phyloP scores from a whole-genome alignment of 2,888 invertebrate genomes.

The Noctua janthina region DNA sequence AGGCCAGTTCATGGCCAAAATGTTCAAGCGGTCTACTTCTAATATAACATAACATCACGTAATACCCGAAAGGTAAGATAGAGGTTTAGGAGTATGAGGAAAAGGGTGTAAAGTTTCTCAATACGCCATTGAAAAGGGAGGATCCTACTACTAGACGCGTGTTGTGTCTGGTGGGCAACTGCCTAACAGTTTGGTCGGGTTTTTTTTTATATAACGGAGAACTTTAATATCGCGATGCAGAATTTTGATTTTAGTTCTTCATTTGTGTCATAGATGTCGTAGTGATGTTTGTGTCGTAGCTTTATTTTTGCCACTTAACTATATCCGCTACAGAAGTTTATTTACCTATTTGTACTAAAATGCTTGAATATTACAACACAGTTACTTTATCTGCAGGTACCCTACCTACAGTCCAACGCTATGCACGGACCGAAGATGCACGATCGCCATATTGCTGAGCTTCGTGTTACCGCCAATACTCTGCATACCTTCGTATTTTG shows the following conservation, averaged over 20 bases:
- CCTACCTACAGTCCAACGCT: slow-evolving; percentile 78
- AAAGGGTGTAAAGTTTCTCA: not conserved
- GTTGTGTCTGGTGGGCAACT: not conserved
- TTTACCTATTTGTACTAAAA: not conserved
- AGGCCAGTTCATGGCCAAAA: not conserved
- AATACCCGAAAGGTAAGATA: not conserved
- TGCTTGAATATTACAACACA: not conserved
- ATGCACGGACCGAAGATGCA: slow-evolving; percentile 94
- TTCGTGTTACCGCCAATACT: slow-evolving; percentile 94
- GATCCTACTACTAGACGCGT: not conserved
- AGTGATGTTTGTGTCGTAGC: no score
- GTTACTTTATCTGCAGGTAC: slow-evolving; percentile 72
- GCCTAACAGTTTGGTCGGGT: not conserved
- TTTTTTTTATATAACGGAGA: not conserved
- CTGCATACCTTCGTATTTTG: slow-evolving; percentile 96
- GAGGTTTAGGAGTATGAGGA: not conserved
- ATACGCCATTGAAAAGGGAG: not conserved
- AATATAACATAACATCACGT: not conserved
- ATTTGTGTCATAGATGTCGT: not conserved
- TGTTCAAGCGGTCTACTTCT: not conserved
- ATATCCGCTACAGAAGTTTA: not conserved
- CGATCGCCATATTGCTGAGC: slow-evolving; percentile 93
- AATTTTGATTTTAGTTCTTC: not conserved
- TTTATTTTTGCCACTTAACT: not conserved
- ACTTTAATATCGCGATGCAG: not conserved